phyloP scores from a whole-genome alignment of 2,888 invertebrate genomes.

The Coronaproctus castanopsis region DNA sequence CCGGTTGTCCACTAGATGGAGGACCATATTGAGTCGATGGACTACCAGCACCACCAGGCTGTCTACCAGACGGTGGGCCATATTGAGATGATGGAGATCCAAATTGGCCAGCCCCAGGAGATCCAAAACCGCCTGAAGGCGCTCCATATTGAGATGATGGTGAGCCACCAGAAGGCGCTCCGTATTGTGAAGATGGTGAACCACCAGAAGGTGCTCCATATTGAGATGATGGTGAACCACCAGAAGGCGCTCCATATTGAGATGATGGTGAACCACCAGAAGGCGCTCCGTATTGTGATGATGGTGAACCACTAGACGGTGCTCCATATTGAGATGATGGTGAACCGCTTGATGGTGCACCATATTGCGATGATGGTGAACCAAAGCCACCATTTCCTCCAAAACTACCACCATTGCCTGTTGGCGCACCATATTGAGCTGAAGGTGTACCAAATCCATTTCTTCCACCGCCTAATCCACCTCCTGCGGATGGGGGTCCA shows the following conservation, averaged over 20 bases:
- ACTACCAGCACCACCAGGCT: conserved; percentile 1
- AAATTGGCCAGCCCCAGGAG: background rate
- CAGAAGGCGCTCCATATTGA: background rate
- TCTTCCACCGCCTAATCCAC: conserved; percentile 3
- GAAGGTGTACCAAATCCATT: conserved; percentile 1
- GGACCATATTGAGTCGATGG: background rate
- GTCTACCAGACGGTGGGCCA: background rate
- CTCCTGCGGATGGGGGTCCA: conserved; percentile 2
- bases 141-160: conserved; percentile 7
- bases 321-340: conserved; percentile 5
- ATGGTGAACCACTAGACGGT: background rate
- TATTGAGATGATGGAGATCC: background rate
- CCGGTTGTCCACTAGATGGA: background rate
- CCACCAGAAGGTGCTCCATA: conserved; percentile 1
- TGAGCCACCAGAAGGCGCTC: background rate
- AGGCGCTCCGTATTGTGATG: background rate
- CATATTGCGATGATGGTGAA: background rate
- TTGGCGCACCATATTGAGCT: conserved; percentile 1
- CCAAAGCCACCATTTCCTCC: conserved; percentile 1
- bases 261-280: background rate
- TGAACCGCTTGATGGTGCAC: background rate
- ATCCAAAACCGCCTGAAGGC: conserved; percentile 4
- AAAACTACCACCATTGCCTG: background rate
- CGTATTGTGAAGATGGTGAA: background rate
- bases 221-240: conserved; percentile 2